phyloP scores from a whole-genome alignment of 2,113 vertebrate genomes.

The Herpetotheres cachinnans region DNA sequence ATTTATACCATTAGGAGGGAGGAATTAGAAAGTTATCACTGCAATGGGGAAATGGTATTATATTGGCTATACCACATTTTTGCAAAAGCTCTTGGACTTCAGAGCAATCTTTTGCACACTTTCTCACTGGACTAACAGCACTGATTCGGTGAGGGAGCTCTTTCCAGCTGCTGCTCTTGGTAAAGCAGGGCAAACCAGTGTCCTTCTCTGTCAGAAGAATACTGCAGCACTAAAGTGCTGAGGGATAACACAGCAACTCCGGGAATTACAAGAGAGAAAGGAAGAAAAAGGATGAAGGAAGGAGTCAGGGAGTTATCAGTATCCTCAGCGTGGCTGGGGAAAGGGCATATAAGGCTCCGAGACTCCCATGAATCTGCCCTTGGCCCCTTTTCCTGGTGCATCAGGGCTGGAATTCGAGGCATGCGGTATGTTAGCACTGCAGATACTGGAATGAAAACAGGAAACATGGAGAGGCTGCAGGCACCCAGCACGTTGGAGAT shows the following conservation, averaged over 20 bases:
- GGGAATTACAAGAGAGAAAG: background rate
- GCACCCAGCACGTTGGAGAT: background rate
- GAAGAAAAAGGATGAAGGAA: background rate
- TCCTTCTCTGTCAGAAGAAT: background rate
- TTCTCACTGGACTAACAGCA: background rate
- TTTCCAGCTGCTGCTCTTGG: background rate
- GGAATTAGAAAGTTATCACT: background rate
- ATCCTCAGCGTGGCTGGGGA: background rate
- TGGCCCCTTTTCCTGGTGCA: background rate
- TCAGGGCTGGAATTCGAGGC: constrained; percentile 12
- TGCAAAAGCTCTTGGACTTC: background rate
- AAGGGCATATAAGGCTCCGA: background rate
- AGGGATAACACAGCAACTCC: background rate
- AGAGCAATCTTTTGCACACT: background rate
- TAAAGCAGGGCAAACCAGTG: background rate
- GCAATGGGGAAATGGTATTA: background rate
- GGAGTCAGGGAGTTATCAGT: background rate
- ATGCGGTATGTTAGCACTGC: background rate
- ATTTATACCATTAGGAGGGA: background rate
- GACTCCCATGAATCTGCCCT: background rate
- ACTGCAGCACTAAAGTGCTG: background rate
- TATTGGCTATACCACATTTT: background rate
- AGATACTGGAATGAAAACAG: constrained; percentile 53
- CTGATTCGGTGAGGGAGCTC: background rate
- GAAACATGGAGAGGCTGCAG: background rate